Evolutionary conservation across 1,140 invertebrate species (phyloP).

Genomic region (Eurosta solidaginis): DNA sequence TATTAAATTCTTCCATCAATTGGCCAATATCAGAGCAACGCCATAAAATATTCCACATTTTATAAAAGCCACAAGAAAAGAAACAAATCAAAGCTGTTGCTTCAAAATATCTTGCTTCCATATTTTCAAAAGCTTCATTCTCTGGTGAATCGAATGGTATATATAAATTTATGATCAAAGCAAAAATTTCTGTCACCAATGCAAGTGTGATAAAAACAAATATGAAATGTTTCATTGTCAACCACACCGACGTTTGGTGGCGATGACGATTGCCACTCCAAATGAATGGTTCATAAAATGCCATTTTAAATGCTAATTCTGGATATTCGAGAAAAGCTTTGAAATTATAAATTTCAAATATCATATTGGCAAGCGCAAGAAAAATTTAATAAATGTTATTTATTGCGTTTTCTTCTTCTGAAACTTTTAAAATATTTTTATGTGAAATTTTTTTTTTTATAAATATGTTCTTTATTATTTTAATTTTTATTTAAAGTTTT

Average conservation of each 20-base stretch:
- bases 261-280: slow-evolving; percentile 34
- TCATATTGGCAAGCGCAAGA: background rate
- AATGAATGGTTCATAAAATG: slow-evolving; percentile 36
- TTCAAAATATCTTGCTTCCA: background rate
- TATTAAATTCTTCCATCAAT: slow-evolving; percentile 36
- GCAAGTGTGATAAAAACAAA: background rate
- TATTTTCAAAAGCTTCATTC: background rate
- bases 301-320: slow-evolving; percentile 31
- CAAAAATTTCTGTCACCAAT: background rate
- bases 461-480: background rate
- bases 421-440: too few relatives aligned
- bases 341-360: background rate
- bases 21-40: slow-evolving; percentile 36
- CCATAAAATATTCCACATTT: slow-evolving; percentile 39
- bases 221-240: background rate
- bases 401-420: background rate
- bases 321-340: slow-evolving; percentile 11
- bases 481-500: background rate
- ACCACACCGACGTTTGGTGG: slow-evolving; percentile 31
- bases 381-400: background rate
- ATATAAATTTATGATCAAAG: background rate
- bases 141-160: background rate
- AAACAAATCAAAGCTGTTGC: slow-evolving; percentile 14
- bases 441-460: background rate
- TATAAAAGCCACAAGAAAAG: slow-evolving; percentile 33